Percentiles rank a stretch among this genome's conserved stretches.
Evolutionary conservation across 2,113 vertebrate genomes (phyloP).

Genomic region (Dicaeum eximium): DNA sequence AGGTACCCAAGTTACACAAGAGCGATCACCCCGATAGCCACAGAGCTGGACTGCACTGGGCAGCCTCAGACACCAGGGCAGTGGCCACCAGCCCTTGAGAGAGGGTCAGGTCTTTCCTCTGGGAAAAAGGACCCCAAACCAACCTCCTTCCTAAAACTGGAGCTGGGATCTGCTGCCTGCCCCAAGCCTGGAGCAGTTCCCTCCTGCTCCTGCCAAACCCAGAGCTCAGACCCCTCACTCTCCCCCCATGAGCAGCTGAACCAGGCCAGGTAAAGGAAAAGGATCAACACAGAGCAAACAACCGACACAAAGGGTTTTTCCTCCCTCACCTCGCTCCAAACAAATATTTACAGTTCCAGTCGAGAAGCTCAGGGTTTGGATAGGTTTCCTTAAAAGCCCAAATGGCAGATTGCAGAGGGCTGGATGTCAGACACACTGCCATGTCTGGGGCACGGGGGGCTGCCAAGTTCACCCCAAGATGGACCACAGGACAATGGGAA

Average conservation of each 20-base stretch:
- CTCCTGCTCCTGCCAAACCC: no score
- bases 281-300: not conserved
- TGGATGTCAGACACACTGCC: not conserved
- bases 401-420: not conserved
- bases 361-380: not conserved
- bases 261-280: not conserved
- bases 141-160: not conserved
- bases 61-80: accelerated
- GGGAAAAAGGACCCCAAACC: not conserved
- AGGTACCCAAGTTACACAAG: not conserved
- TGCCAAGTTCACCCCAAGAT: accelerated
- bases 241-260: accelerated
- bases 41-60: not conserved
- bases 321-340: not conserved
- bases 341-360: not conserved
- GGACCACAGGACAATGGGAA: not conserved
- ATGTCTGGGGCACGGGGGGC: not conserved
- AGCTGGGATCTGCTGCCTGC: accelerated
- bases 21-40: not conserved
- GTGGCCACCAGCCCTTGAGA: not conserved
- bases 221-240: not conserved
- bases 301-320: not conserved
- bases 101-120: not conserved
- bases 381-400: not conserved
- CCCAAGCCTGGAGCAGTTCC: not conserved